phyloP scores from a whole-genome alignment of 2,888 invertebrate species.

The Agrypnus murinus region DNA sequence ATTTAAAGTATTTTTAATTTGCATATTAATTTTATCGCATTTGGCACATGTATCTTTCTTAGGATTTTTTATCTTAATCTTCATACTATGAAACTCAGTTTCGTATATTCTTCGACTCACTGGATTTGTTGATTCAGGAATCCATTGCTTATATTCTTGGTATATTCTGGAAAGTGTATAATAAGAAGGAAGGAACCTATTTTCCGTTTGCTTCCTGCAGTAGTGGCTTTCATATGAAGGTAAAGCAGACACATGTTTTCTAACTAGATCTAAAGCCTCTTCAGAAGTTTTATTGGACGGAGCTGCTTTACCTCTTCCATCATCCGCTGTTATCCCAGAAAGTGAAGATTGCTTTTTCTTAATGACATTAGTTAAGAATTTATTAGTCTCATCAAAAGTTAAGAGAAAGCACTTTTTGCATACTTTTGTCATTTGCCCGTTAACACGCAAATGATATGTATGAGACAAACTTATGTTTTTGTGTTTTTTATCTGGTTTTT shows the following conservation, averaged over 20 bases:
- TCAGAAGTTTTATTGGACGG: conserved; percentile 29
- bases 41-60: conserved; percentile 10
- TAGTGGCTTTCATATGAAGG: conserved; percentile 36
- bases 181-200: conserved; percentile 13
- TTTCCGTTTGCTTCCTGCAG: conserved; percentile 14
- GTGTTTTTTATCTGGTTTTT: too few relatives aligned
- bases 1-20: neutral
- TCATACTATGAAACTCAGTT: neutral
- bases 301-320: neutral
- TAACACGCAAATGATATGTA: too few relatives aligned
- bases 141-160: conserved; percentile 14
- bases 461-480: too few relatives aligned
- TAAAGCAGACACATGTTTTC: conserved; percentile 11
- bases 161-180: conserved; percentile 18
- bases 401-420: conserved; percentile 26
- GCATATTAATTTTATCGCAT: conserved; percentile 20
- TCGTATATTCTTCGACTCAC: conserved; percentile 3
- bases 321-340: conserved; percentile 1
- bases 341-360: neutral
- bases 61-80: neutral
- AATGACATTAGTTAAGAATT: conserved; percentile 10
- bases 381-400: conserved; percentile 21
- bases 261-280: conserved; percentile 17
- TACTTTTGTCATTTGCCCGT: neutral
- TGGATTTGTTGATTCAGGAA: neutral